Conservation (phyloP, 2,797 vertebrate species). For the Gymnopithys bicolor region DNA sequence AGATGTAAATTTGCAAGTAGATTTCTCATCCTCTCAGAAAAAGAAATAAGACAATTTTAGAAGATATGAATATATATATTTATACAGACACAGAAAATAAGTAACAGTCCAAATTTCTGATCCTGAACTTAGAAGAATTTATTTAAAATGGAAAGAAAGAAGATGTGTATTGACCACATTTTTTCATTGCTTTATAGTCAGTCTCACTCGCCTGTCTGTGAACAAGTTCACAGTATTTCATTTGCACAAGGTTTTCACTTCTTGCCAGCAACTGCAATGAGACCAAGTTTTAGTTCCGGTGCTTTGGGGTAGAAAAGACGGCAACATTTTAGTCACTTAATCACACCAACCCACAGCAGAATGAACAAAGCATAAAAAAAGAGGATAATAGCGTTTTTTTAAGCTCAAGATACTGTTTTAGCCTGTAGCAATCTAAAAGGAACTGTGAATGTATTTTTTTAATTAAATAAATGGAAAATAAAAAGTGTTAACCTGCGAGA, state of each 20-base stretch:
- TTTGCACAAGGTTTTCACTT: background rate
- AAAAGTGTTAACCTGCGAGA: background rate
- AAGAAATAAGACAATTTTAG: background rate
- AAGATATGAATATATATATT: background rate
- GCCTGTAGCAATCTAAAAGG: background rate
- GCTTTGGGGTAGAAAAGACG: background rate
- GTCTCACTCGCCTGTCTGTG: constrained; percentile 19
- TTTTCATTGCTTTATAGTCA: background rate
- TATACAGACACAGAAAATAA: background rate
- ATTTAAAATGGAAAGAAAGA: background rate
- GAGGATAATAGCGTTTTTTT: background rate
- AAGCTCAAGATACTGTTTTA: constrained; percentile 20
- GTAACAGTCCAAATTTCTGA: background rate
- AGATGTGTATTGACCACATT: background rate
- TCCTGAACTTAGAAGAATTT: background rate
- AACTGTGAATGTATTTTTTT: background rate
- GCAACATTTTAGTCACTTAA: background rate
- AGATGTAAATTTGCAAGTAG: constrained; percentile 56
- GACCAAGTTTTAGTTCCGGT: background rate
- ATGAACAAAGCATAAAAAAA: background rate
- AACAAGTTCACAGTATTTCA: constrained; percentile 52
- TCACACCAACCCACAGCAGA: background rate
- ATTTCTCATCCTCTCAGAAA: constrained; percentile 21
- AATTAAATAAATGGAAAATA: constrained; percentile 3
- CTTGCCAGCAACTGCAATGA: constrained; percentile 24